These are phyloP conservation scores for Bradypodion ventrale DNA, from an alignment of 2,797 vertebrate species.

Conservation along the genomic window DNA sequence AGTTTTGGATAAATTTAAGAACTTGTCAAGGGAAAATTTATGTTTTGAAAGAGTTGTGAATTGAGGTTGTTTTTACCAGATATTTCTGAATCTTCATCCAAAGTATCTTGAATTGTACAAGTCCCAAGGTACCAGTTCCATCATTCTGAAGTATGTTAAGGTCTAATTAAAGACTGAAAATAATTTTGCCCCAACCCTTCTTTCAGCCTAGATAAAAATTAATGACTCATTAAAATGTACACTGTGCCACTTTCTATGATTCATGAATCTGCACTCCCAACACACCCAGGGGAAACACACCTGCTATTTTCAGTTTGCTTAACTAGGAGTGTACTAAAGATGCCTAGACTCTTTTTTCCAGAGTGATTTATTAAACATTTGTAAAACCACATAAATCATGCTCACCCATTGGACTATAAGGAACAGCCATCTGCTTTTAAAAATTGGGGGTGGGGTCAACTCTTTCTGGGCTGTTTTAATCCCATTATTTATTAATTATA, in stretches of 20 bases:
- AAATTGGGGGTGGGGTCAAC: background rate
- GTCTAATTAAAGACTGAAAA: constrained; percentile 43
- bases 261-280: constrained; percentile 37
- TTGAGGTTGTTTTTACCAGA: constrained; percentile 77
- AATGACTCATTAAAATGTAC: constrained; percentile 22
- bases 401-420: constrained; percentile 11
- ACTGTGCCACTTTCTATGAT: constrained; percentile 11
- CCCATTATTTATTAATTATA: background rate
- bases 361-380: constrained; percentile 42
- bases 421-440: background rate
- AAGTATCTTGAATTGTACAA: constrained; percentile 83
- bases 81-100: constrained; percentile 91
- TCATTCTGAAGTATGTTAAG: constrained; percentile 79
- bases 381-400: constrained; percentile 19
- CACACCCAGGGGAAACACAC: constrained; percentile 31
- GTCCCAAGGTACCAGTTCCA: constrained; percentile 81
- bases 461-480: background rate
- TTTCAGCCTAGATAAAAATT: constrained; percentile 31
- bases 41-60: background rate
- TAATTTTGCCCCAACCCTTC: constrained; percentile 1
- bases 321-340: constrained; percentile 50
- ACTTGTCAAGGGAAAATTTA: background rate
- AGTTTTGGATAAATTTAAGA: constrained; percentile 5
- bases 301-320: constrained; percentile 45
- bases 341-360: constrained; percentile 43